Evolutionary conservation across 2,888 invertebrate genomes (phyloP).

Genomic region (Pseudococcus jackbeardsleyi): DNA sequence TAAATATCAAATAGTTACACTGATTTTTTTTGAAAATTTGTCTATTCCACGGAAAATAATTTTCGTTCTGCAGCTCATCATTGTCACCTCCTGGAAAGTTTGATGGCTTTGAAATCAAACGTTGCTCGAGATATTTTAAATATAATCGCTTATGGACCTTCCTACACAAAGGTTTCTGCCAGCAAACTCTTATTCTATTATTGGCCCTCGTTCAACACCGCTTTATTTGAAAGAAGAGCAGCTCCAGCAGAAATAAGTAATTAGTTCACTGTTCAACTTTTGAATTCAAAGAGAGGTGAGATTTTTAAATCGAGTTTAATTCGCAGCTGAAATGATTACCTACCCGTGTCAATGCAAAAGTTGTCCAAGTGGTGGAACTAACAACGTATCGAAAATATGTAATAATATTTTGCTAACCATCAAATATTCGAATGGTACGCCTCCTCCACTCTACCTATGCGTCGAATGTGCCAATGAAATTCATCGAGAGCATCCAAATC

Average conservation of each 20-base stretch:
- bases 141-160: slow-evolving; percentile 96
- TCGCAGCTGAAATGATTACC: slow-evolving; percentile 79
- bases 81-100: slow-evolving; percentile 94
- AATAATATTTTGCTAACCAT: slow-evolving; percentile 93
- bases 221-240: slow-evolving; percentile 89
- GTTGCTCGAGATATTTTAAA: slow-evolving; percentile 94
- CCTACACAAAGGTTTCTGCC: slow-evolving; percentile 92
- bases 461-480: slow-evolving; percentile 96
- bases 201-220: slow-evolving; percentile 98
- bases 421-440: slow-evolving; percentile 85
- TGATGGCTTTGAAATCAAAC: slow-evolving; percentile 93
- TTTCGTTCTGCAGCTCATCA: slow-evolving; percentile 81
- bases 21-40: background rate
- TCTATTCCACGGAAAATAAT: background rate
- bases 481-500: slow-evolving; percentile 87
- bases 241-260: slow-evolving; percentile 70
- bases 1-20: background rate
- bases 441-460: slow-evolving; percentile 95
- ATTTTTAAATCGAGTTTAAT: background rate
- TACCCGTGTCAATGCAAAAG: slow-evolving; percentile 92
- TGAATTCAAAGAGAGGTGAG: background rate
- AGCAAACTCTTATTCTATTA: slow-evolving; percentile 98
- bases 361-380: slow-evolving; percentile 88
- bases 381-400: slow-evolving; percentile 93
- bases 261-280: background rate